Conservation (phyloP, 2,113 vertebrate genomes). For the Rhinolophus ferrumequinum region DNA sequence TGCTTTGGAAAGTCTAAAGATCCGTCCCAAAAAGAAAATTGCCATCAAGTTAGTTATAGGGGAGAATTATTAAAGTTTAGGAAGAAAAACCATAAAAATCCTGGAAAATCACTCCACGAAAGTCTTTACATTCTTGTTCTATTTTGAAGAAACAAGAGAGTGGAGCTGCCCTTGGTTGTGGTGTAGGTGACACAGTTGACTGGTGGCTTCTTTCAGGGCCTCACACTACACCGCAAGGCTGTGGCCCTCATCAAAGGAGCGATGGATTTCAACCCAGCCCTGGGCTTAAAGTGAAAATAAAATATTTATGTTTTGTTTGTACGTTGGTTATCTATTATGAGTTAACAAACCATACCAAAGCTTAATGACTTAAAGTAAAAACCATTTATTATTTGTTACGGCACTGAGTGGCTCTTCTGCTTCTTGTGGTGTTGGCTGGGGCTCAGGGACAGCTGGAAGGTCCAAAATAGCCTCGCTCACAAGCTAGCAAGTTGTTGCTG, state of each 20-base stretch:
- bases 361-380: slow-evolving; percentile 24
- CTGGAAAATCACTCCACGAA: neutral
- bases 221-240: neutral
- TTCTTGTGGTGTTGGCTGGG: neutral
- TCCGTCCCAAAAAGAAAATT: neutral
- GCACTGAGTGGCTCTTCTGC: neutral
- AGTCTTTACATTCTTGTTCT: neutral
- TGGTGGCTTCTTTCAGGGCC: neutral
- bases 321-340: neutral
- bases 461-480: neutral
- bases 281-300: neutral
- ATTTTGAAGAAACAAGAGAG: neutral
- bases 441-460: neutral
- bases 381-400: neutral
- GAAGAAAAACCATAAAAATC: neutral
- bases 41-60: neutral
- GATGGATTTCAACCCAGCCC: neutral
- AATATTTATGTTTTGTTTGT: neutral
- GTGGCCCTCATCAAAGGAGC: neutral
- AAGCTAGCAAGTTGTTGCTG: neutral
- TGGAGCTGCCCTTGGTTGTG: neutral
- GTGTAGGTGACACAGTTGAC: neutral
- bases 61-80: neutral
- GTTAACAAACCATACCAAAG: neutral
- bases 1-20: neutral